Percentiles rank a stretch among this genome's conserved stretches.
These are phyloP conservation scores for Pseudomugil gertrudae DNA, from an alignment of 2,797 vertebrate species.

Conservation along the genomic window DNA sequence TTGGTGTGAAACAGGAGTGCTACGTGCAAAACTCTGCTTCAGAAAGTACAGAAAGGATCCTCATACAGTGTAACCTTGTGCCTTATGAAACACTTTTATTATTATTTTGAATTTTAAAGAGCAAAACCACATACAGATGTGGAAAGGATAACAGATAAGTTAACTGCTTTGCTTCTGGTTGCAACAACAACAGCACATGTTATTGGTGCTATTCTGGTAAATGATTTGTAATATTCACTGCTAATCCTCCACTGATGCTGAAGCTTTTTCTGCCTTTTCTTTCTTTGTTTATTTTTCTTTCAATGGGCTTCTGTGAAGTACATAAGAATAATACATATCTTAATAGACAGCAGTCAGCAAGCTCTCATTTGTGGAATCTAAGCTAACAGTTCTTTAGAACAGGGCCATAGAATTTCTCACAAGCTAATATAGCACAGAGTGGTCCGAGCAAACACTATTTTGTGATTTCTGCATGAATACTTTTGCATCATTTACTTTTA, in stretches of 20 bases:
- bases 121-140: constrained; percentile 6
- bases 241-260: neutral
- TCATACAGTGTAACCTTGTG: too few relatives aligned
- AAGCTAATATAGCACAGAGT: neutral
- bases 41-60: neutral
- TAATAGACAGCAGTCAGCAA: neutral
- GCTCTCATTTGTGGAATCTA: neutral
- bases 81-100: neutral
- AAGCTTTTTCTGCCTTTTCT: neutral
- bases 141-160: neutral
- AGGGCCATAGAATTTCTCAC: neutral
- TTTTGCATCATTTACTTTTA: neutral
- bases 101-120: neutral
- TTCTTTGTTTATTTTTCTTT: neutral
- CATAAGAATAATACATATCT: neutral
- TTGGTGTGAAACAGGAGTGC: neutral
- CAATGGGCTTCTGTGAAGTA: neutral
- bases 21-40: neutral
- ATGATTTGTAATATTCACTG: neutral
- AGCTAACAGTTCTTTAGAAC: neutral
- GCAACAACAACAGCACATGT: constrained; percentile 11
- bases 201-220: neutral
- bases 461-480: neutral
- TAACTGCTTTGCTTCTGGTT: neutral
- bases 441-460: neutral